Evolutionary conservation across 2,888 invertebrate genomes (phyloP), one percentile per base, ranked within the genome.

Genomic region (Apocheima hispidaria): DNA sequence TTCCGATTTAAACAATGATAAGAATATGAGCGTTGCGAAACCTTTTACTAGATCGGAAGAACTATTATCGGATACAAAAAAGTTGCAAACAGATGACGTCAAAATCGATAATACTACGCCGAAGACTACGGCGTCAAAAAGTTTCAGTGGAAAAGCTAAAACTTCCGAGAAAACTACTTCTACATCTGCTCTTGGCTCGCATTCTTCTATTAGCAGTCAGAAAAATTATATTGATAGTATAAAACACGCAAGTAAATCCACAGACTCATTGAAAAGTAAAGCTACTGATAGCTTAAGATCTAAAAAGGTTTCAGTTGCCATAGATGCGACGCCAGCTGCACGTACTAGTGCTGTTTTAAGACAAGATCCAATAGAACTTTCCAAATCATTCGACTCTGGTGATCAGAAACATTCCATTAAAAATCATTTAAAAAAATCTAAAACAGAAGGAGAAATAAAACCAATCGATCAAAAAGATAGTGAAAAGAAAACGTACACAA

Each of bases 301-400:
- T 0, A 95, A 93, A 70, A 95, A 96, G 84, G 95, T 97, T 2
- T 97, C 96, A 0, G 95, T 97, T 9, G 96, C 95, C 0, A 93
- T 97, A 28, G 96, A 97, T 81, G 97, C 97, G 0, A 97, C 97
- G 0, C 96, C 96, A 10, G 93, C 95, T 1, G 95, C 95, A 1
- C 91, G 96, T 65, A 96, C 96, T 21, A 94, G 94, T 64, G 96
- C 96, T 55, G 94, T 97, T 30, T 80, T 96, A 51, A 94, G 95
- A 71, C 96, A 97, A 86, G 94, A 96, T 79, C 96, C 96, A 0
- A 96, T 96, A 65, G 96, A 97, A 84, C 81, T 96, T 44, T 94
- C 94, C 0, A 96, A 96, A 84, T 94, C 94, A n/a, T 86, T 94
- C 43, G 94, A 94, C 70, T 81, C 77, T 49, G 84, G 82, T 56